A percentile compares a stretch with the other conserved stretches of the same genome.
Evolutionary conservation across 92 coral and sea anemone genomes (phyloP).

Genomic region (Actinostola sp.): DNA sequence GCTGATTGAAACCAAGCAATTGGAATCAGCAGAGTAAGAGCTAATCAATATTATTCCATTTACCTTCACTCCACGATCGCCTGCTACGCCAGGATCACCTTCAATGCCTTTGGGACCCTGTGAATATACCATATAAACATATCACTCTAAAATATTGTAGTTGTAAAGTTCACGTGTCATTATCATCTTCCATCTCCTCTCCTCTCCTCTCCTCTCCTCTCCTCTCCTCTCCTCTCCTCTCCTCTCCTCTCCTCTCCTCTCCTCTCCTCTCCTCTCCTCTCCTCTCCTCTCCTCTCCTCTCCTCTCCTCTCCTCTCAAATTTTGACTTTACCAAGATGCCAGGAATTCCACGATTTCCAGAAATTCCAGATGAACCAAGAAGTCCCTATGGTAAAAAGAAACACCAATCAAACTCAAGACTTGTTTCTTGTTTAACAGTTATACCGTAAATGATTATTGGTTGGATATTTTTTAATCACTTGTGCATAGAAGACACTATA

Average conservation of each 20-base stretch:
- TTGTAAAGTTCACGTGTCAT: no score
- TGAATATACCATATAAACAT: background rate
- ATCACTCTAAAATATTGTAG: no score
- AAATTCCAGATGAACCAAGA: conserved; percentile 22
- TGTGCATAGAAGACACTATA: no score
- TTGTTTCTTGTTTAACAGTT: no score
- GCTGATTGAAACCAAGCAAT: background rate
- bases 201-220: no score
- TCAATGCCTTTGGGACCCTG: conserved; percentile 53
- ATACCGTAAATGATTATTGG: background rate
- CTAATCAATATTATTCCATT: background rate
- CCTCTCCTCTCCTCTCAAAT: background rate
- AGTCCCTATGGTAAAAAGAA: conserved; percentile 20
- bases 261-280: no score
- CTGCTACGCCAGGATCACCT: conserved; percentile 63
- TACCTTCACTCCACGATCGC: conserved; percentile 67
- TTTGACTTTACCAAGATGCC: conserved; percentile 32
- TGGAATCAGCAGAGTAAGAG: background rate
- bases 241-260: no score
- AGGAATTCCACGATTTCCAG: conserved; percentile 9
- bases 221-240: no score
- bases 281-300: background rate
- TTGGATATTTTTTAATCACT: no score
- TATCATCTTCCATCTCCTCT: no score
- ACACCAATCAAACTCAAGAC: no score